Conservation (phyloP, 2,113 vertebrate species). For the Crotalus tigris region DNA sequence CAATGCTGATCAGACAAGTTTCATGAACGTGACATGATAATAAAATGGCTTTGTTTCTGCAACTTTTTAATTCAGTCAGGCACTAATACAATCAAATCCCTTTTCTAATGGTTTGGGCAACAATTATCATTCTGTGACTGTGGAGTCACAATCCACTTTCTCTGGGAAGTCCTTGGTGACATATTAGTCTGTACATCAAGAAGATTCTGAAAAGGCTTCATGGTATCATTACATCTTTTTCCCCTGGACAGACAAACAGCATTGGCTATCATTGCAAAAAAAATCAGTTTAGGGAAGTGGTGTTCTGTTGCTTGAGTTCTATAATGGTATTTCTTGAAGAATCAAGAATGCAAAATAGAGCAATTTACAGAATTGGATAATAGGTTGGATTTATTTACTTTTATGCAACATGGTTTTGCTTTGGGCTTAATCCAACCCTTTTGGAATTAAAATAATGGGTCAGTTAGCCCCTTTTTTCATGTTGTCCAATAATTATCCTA, state of each 20-base stretch:
- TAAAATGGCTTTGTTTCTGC: not conserved
- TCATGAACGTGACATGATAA: not conserved
- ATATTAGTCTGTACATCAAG: not conserved
- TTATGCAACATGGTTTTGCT: not conserved
- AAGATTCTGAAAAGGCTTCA: not conserved
- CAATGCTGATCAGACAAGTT: not conserved
- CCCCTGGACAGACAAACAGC: not conserved
- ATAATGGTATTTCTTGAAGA: not conserved
- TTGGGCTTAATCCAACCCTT: not conserved
- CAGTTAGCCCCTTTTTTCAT: not conserved
- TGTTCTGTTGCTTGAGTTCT: not conserved
- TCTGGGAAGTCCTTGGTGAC: not conserved
- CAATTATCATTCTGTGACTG: not conserved
- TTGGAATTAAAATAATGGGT: not conserved
- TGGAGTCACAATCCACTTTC: not conserved
- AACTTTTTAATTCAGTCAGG: not conserved
- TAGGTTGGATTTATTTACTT: not conserved
- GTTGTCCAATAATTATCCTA: not conserved
- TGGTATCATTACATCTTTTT: not conserved
- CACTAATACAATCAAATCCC: not conserved
- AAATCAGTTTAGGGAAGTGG: not conserved
- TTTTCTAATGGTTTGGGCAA: not conserved
- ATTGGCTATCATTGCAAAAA: not conserved
- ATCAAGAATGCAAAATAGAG: not conserved
- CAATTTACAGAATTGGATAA: not conserved